Evolutionary conservation across 2,797 vertebrate species (phyloP), one percentile per base, ranked within the genome.

Genomic region (Florisuga fusca): DNA sequence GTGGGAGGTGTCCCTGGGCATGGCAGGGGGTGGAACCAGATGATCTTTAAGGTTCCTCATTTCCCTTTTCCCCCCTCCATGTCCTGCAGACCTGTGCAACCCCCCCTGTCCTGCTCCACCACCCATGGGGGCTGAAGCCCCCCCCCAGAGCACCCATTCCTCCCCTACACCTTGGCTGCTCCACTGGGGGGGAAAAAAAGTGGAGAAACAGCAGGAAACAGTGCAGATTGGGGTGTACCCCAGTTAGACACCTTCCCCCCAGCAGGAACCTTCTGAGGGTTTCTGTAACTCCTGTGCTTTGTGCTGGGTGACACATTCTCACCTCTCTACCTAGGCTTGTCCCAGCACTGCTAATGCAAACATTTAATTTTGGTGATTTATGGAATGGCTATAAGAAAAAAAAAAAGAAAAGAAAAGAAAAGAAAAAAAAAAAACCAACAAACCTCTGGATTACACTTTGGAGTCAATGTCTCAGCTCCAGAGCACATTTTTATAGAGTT

Each of bases 341-440:
- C 86, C 57, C 0, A 0, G 51, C 3, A 3, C 80, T 9, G 71
- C 78, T 93, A 90, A 95, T 74, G 57, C 94, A 93, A 95, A 96
- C 95, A 95, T 97, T 95, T 96, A 95, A 97, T 97, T 95, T 97
- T 94, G 94, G 90, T 96, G 95, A 97, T 97, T 97, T 97, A 96
- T 95, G 68, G 87, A 92, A 23, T 1, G 1, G 92, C 84, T 92
- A 93, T 93, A 82, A 93, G 38, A 13, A 38, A 38, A 38, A 38
- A 38, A 38, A 38, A 41, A 41, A 41, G 14, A 41, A 41, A 41
- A 41, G 14, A 13, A 41, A 41, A 41, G 38, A 14, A 41, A 36
- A 36, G 36, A 36, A 36, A 36, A 94, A 91, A 85, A 45, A 51
- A 20, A 20, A 20, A 19, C 45, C 45, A 46, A 46, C 45, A 46